Conservation (phyloP, 1,140 invertebrate species). For the Muscidifurax raptorellus region DNA sequence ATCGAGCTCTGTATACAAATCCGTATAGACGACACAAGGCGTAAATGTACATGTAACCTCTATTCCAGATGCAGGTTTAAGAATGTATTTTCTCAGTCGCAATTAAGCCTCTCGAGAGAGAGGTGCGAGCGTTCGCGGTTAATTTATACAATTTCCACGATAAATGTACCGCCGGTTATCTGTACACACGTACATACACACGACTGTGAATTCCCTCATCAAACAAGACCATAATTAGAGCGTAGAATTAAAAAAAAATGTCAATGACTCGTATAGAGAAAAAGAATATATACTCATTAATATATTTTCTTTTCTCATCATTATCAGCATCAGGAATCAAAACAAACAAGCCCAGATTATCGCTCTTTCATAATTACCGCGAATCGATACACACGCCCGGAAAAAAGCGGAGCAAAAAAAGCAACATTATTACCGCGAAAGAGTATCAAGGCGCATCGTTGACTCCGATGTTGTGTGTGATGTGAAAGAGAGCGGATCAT, state of each 20-base stretch:
- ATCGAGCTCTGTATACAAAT: not conserved
- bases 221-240: not conserved
- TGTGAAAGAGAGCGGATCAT: too few relatives aligned
- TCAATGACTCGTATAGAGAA: not conserved
- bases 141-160: slow-evolving; percentile 2
- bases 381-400: not conserved
- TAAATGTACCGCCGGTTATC: not conserved
- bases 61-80: not conserved
- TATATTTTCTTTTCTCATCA: too few relatives aligned
- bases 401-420: too few relatives aligned
- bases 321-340: too few relatives aligned
- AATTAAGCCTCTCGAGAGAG: not conserved
- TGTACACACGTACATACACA: not conserved
- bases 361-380: too few relatives aligned
- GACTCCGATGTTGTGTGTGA: too few relatives aligned
- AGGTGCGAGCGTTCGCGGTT: not conserved
- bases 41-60: not conserved
- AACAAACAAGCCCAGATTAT: not conserved
- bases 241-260: too few relatives aligned
- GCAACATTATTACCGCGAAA: too few relatives aligned
- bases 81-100: not conserved
- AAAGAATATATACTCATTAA: not conserved
- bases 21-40: not conserved
- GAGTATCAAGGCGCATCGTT: too few relatives aligned
- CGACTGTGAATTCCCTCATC: not conserved